phyloP scores from a whole-genome alignment of 2,888 invertebrate genomes.

The Campopleginae sp. region DNA sequence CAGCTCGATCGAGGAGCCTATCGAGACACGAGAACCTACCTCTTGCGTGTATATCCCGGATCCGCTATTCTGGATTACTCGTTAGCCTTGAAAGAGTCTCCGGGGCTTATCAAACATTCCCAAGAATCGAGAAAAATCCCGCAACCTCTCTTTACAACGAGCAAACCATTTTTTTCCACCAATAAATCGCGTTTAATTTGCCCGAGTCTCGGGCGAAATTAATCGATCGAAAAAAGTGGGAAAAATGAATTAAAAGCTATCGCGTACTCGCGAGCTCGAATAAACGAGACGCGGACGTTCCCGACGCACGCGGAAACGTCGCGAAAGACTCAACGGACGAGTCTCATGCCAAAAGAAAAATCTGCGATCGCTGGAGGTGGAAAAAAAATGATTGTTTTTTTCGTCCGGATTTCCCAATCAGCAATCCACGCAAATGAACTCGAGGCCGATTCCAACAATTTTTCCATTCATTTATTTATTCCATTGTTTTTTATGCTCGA shows the following conservation, averaged over 20 bases:
- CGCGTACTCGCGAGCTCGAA: conserved; percentile 26
- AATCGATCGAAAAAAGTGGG: not conserved
- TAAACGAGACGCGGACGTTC: not conserved
- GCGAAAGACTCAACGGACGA: conserved; percentile 33
- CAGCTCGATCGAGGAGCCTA: conserved; percentile 56
- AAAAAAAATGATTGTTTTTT: conserved; percentile 1
- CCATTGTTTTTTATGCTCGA: not conserved
- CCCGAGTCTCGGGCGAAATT: too few species aligned
- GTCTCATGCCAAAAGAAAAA: conserved; percentile 31
- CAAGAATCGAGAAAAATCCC: conserved; percentile 25
- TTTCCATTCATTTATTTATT: not conserved
- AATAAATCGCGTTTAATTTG: not conserved
- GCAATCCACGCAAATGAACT: conserved; percentile 1
- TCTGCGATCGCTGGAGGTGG: too few species aligned
- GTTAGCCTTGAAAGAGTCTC: conserved; percentile 80
- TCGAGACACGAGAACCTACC: conserved; percentile 47
- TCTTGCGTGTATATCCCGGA: conserved; percentile 64
- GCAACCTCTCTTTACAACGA: conserved; percentile 16
- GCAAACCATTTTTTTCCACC: conserved; percentile 15
- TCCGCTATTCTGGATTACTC: conserved; percentile 80
- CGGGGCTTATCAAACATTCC: conserved; percentile 33
- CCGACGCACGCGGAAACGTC: conserved; percentile 10
- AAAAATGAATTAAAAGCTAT: not conserved
- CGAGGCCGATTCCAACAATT: not conserved
- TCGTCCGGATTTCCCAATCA: conserved; percentile 47